Conservation (phyloP, 1,140 invertebrate genomes). For the Galleria mellonella region DNA sequence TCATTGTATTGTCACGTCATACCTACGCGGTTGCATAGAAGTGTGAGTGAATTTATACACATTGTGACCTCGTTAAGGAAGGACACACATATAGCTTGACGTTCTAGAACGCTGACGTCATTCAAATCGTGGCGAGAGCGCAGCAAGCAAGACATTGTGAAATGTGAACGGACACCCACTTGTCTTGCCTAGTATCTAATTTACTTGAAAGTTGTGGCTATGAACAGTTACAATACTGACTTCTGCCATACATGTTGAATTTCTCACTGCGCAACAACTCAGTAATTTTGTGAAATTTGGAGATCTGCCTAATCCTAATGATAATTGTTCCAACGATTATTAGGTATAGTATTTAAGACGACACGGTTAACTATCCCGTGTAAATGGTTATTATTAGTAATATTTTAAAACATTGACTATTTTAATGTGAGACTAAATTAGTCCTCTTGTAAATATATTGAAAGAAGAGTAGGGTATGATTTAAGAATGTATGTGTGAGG, state of each 20-base stretch:
- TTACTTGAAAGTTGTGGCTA: constrained; percentile 68
- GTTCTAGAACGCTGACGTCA: constrained; percentile 71
- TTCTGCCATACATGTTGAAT: constrained; percentile 64
- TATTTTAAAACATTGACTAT: no score
- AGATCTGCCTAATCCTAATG: constrained; percentile 53
- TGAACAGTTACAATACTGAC: constrained; percentile 65
- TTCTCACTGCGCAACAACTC: constrained; percentile 44
- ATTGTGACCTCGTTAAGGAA: constrained; percentile 67
- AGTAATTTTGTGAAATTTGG: constrained; percentile 55
- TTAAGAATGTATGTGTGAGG: no score
- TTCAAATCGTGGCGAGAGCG: constrained; percentile 55
- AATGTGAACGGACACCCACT: constrained; percentile 71
- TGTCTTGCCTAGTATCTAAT: constrained; percentile 51
- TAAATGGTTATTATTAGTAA: no score
- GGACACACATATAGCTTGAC: constrained; percentile 53
- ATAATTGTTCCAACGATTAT: constrained; percentile 63
- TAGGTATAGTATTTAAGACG: constrained; percentile 67
- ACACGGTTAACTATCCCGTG: no score
- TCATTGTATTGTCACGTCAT: constrained; percentile 26
- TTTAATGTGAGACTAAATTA: no score
- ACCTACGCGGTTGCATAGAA: constrained; percentile 16
- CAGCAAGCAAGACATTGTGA: constrained; percentile 66
- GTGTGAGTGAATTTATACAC: constrained; percentile 55
- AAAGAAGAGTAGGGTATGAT: no score
- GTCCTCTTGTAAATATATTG: no score